Percentiles rank a stretch among this genome's conserved stretches.
Evolutionary conservation across 1,140 invertebrate genomes (phyloP).

Genomic region (Zaprionus capensis): DNA sequence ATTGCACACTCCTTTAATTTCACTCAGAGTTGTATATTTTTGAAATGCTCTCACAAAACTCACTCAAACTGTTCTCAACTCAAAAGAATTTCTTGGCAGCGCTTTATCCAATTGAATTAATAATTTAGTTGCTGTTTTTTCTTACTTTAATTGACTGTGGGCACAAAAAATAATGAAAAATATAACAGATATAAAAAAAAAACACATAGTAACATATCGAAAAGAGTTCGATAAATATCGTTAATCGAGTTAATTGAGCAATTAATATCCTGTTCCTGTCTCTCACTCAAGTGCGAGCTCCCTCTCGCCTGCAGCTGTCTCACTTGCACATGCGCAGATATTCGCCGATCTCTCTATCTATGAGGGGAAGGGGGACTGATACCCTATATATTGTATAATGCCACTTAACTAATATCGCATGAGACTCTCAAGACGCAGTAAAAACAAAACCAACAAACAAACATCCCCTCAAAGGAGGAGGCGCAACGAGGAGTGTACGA

Average conservation of each 20-base stretch:
- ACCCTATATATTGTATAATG: slow-evolving; percentile 10
- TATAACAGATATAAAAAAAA: slow-evolving; percentile 2
- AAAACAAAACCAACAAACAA: neutral
- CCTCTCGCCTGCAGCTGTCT: neutral
- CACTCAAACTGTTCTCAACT: slow-evolving; percentile 2
- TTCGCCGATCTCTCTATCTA: slow-evolving; percentile 2
- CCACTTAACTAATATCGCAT: slow-evolving; percentile 42
- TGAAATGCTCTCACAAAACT: slow-evolving; percentile 1
- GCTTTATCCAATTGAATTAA: slow-evolving; percentile 23
- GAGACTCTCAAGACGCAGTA: slow-evolving; percentile 42
- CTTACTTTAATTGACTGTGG: slow-evolving; percentile 39
- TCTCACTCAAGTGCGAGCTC: slow-evolving; percentile 16
- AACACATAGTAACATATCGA: slow-evolving; percentile 13
- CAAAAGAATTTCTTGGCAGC: slow-evolving; percentile 31
- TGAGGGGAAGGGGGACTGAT: neutral
- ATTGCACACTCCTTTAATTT: too few relatives aligned
- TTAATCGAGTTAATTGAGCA: slow-evolving; percentile 27
- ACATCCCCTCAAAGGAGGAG: neutral
- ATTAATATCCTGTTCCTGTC: slow-evolving; percentile 23
- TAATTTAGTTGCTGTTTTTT: slow-evolving; percentile 21
- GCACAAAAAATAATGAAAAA: slow-evolving; percentile 19
- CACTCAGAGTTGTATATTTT: neutral
- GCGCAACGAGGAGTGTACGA: slow-evolving; percentile 18
- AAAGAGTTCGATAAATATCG: slow-evolving; percentile 26
- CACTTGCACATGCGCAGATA: slow-evolving; percentile 1